Base-by-base conservation (phyloP, 37 sponge, comb jelly and placozoan genomes). In the Amphimedon queenslandica region DNA sequence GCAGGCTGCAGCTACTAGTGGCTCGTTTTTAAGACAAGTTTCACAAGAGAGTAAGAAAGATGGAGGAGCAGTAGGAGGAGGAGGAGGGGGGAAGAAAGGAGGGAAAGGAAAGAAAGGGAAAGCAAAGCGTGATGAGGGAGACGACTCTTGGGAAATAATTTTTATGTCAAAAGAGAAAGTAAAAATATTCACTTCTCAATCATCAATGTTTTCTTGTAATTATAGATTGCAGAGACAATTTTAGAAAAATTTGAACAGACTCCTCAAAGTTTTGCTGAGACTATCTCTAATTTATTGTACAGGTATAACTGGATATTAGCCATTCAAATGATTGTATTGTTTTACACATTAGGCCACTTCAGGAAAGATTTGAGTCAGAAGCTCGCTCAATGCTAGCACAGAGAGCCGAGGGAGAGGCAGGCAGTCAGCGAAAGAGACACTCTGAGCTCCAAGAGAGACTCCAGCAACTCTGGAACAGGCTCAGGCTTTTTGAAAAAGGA, bases 401-500 rank as follows among this genome's bases (percentile, higher is more conserved):
- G 28, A 23, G 13, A 33, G 58, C 63, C 13, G 43, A 74, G 40
- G 40, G 27, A 37, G 75, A 74, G 37, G 63, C 6, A 28, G 40
- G 39, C 13, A 34, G 36, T 29, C 23, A 56, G 60, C 32, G 58
- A 38, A 74, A 58, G 41, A 74, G 41, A 60, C 66, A 76, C 28
- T 63, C 81, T 11, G 67, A 55, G 4, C 37, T 82, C 0, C 82
- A 85, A 35, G 75, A 81, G 34, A 72, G 60, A 16, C 41, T 93
- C 20, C 79, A 86, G 34, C 83, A 67, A 18, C 57, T 89, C 41
- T 93, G 79, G 77, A 80, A 67, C 29, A 66, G 32, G 16, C 53
- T 80, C 4, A 80, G 37, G 21, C 87, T 93, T 25, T 93, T 85
- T 72, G 73, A 56, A 42, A 89, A 86, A 32, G 86, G 80, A 3